These are phyloP conservation scores for Drosophila ironensis DNA, from an alignment of 1,140 invertebrate genomes.

Conservation along the genomic window DNA sequence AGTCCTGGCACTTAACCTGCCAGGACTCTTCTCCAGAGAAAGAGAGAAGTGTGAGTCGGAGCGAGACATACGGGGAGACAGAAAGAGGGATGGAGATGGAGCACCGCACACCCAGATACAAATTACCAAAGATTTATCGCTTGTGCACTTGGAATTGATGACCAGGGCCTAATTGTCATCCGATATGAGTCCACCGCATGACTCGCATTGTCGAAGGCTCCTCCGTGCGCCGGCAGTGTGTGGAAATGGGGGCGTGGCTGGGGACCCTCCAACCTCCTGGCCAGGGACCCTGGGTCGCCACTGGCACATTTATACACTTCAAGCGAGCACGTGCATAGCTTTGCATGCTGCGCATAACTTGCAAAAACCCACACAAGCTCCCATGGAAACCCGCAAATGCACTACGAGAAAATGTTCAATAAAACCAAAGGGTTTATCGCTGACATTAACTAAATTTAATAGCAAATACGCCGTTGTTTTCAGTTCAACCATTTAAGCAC, in stretches of 20 bases:
- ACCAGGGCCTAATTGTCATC: constrained; percentile 80
- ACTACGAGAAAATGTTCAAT: not conserved
- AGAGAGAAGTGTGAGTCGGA: not conserved
- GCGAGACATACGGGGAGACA: not conserved
- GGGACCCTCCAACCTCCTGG: constrained; percentile 18
- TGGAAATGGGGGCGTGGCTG: constrained; percentile 18
- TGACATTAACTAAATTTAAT: not conserved
- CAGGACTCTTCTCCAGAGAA: not conserved
- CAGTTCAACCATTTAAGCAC: too few species aligned
- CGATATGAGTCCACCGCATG: constrained; percentile 79
- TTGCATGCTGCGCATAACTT: constrained; percentile 78
- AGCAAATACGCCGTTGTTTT: too few species aligned
- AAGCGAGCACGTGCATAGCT: constrained; percentile 73
- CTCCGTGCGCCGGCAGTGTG: constrained; percentile 34
- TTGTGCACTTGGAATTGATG: constrained; percentile 79
- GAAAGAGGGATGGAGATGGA: constrained; percentile 3
- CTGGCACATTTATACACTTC: constrained; percentile 76
- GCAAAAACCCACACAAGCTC: constrained; percentile 20
- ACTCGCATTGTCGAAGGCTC: constrained; percentile 70
- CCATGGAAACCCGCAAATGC: constrained; percentile 21
- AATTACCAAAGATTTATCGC: constrained; percentile 79
- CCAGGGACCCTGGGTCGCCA: constrained; percentile 50
- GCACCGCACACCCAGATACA: constrained; percentile 52
- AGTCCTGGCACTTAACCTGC: constrained; percentile 51
- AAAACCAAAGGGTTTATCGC: not conserved